Percentiles rank a stretch among this genome's conserved stretches.
Conservation (phyloP, 2,888 invertebrate species). For the Venustoraphidia nigricollis region DNA sequence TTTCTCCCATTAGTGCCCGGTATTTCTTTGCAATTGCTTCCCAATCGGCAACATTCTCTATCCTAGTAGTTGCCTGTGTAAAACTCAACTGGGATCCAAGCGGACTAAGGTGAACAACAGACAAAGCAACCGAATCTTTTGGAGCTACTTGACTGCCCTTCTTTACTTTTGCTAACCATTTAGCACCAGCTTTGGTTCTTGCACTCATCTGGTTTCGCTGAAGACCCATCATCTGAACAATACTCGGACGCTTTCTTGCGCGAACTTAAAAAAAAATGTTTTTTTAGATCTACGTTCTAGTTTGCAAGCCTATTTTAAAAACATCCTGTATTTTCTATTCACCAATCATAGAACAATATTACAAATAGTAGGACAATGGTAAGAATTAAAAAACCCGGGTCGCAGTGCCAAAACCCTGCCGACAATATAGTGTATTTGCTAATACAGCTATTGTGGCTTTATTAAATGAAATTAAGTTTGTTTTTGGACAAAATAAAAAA, state of each 20-base stretch:
- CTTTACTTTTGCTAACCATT: slow-evolving; percentile 79
- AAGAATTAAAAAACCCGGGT: too few relatives aligned
- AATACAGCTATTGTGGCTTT: too few relatives aligned
- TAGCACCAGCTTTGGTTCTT: slow-evolving; percentile 72
- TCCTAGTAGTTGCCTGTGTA: slow-evolving; percentile 55
- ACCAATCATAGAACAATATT: too few relatives aligned
- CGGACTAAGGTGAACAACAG: slow-evolving; percentile 68
- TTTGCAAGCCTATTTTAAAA: too few relatives aligned
- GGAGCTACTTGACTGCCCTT: slow-evolving; percentile 63
- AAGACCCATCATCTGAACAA: slow-evolving; percentile 65
- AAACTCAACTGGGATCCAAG: slow-evolving; percentile 75
- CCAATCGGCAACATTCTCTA: slow-evolving; percentile 86
- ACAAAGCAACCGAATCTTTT: slow-evolving; percentile 63
- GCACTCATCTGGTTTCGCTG: slow-evolving; percentile 57
- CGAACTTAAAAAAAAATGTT: slow-evolving; percentile 17
- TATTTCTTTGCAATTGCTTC: slow-evolving; percentile 81
- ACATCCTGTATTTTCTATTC: too few relatives aligned
- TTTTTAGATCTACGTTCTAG: too few relatives aligned
- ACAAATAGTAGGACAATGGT: too few relatives aligned
- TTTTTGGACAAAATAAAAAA: too few relatives aligned
- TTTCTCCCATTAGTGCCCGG: slow-evolving; percentile 51
- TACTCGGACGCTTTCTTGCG: slow-evolving; percentile 53
- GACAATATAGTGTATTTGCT: too few relatives aligned
- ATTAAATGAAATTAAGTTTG: too few relatives aligned
- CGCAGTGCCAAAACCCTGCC: too few relatives aligned